Evolutionary conservation across 2,113 vertebrate species (phyloP).

Genomic region (Neogale vison): DNA sequence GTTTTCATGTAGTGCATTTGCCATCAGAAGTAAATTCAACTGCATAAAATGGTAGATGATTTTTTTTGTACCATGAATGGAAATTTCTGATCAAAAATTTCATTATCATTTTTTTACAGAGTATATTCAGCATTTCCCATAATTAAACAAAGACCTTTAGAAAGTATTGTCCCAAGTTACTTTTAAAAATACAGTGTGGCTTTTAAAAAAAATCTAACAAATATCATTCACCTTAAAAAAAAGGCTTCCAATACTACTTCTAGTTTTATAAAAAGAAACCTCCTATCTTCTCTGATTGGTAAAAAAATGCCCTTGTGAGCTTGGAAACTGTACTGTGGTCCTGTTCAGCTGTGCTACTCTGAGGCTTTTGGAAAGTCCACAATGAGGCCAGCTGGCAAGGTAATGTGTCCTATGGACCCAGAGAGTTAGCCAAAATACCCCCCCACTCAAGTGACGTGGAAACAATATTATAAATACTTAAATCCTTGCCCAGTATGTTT

Average conservation of each 20-base stretch:
- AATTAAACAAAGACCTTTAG: not conserved
- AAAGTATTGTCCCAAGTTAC: not conserved
- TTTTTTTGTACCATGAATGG: not conserved
- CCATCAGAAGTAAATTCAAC: not conserved
- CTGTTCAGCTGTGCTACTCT: too few species aligned
- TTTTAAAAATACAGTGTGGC: not conserved
- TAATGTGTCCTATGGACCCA: not conserved
- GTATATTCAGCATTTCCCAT: not conserved
- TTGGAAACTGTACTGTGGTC: not conserved
- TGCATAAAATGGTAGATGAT: not conserved
- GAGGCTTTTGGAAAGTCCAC: not conserved
- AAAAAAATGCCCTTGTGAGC: not conserved
- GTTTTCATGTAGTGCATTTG: not conserved
- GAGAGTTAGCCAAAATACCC: not conserved
- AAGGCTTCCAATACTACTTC: not conserved
- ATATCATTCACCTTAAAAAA: not conserved
- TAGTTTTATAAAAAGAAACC: not conserved
- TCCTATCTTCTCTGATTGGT: not conserved
- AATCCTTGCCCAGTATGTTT: not conserved
- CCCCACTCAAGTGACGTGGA: not conserved
- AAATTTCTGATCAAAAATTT: conserved; percentile 14
- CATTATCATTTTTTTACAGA: not conserved
- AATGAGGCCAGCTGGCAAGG: not conserved
- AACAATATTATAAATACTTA: not conserved
- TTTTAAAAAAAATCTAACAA: not conserved